Conservation (phyloP, 2,797 vertebrate genomes). For the Thaleichthys pacificus region DNA sequence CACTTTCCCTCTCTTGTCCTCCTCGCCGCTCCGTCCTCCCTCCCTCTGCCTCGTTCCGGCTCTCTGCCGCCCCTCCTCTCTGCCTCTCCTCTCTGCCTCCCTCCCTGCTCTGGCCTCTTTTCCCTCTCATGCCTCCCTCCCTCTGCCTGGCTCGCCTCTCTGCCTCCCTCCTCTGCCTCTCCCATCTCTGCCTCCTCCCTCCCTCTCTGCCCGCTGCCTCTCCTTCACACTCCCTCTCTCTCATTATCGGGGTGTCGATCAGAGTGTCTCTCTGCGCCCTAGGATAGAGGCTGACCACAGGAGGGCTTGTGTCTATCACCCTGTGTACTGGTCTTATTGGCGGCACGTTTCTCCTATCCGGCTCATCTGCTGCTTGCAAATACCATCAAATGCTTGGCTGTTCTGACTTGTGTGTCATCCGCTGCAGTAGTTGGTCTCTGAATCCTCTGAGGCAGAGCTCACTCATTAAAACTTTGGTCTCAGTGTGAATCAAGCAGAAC, state of each 20-base stretch:
- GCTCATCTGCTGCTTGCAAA: constrained; percentile 42
- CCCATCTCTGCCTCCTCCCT: constrained; percentile 27
- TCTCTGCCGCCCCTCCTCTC: constrained; percentile 43
- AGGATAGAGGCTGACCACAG: too few species aligned
- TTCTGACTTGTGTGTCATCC: neutral
- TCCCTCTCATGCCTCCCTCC: constrained; percentile 1
- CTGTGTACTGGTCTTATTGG: too few species aligned
- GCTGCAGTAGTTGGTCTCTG: neutral
- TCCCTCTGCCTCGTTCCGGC: constrained; percentile 35
- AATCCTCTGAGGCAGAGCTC: neutral
- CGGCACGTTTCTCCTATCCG: constrained; percentile 21
- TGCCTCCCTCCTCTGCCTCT: constrained; percentile 16
- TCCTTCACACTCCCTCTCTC: neutral
- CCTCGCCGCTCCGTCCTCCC: neutral
- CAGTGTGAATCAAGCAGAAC: constrained; percentile 19
- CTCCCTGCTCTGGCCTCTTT: constrained; percentile 39
- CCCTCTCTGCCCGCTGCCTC: constrained; percentile 39
- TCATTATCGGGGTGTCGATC: constrained; percentile 40
- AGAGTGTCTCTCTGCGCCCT: constrained; percentile 64
- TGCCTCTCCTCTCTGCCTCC: constrained; percentile 16
- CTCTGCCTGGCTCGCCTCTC: too few species aligned
- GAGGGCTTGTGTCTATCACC: too few species aligned
- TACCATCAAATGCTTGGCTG: constrained; percentile 15
- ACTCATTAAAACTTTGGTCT: too few species aligned
- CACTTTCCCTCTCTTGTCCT: constrained; percentile 22